Evolutionary conservation across 1,140 invertebrate species (phyloP).

Genomic region (Hyles vespertilio): DNA sequence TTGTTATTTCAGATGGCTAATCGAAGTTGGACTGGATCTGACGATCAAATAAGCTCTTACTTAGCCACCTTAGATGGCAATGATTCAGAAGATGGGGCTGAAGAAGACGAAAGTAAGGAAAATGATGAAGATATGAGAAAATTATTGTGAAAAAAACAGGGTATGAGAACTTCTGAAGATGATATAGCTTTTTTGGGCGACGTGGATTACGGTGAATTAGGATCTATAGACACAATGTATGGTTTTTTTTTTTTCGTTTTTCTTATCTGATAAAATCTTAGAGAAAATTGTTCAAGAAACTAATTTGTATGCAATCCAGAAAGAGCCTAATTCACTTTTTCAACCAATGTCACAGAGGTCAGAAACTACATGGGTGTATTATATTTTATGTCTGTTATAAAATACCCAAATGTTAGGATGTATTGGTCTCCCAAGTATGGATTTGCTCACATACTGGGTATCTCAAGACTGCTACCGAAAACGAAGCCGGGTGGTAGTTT

Average conservation of each 20-base stretch:
- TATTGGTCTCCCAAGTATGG: constrained; percentile 6
- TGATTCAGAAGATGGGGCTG: constrained; percentile 14
- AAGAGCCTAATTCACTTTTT: constrained; percentile 22
- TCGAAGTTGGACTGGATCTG: constrained; percentile 13
- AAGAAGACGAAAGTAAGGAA: constrained; percentile 13
- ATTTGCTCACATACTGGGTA: too few species aligned
- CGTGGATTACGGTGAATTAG: constrained; percentile 1
- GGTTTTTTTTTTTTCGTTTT: background rate
- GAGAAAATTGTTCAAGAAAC: constrained; percentile 34
- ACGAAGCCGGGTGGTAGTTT: too few species aligned
- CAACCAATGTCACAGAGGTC: constrained; percentile 24
- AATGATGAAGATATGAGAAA: constrained; percentile 9
- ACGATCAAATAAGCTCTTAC: constrained; percentile 10
- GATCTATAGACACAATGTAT: constrained; percentile 6
- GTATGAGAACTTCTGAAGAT: constrained; percentile 7
- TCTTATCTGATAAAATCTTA: constrained; percentile 20
- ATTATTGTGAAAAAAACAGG: constrained; percentile 6
- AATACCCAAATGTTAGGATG: constrained; percentile 12
- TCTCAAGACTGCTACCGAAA: too few species aligned
- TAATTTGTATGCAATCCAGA: constrained; percentile 28
- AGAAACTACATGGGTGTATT: constrained; percentile 30
- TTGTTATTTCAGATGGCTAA: constrained; percentile 13
- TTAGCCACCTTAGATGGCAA: constrained; percentile 10
- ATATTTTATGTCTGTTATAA: constrained; percentile 6
- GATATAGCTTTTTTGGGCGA: constrained; percentile 4